These are phyloP conservation scores for Hermetia illucens DNA, from an alignment of 1,140 invertebrate genomes.

Conservation along the genomic window DNA sequence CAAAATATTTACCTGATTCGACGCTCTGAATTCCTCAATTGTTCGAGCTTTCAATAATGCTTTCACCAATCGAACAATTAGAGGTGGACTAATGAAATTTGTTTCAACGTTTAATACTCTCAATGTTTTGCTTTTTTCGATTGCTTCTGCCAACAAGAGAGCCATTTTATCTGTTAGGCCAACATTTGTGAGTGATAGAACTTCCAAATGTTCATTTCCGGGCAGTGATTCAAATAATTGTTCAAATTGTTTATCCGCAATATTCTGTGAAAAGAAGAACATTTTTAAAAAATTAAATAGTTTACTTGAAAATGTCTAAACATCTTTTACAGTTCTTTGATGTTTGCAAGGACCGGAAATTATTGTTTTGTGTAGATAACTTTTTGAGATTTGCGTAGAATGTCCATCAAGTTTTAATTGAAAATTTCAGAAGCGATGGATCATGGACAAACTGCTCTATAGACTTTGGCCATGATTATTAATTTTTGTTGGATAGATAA, in stretches of 20 bases:
- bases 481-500: no score
- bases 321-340: no score
- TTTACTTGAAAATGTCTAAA: no score
- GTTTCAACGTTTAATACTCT: conserved; percentile 90
- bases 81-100: conserved; percentile 80
- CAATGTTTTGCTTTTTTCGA: conserved; percentile 76
- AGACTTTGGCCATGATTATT: no score
- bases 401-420: no score
- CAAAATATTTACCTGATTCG: conserved; percentile 69
- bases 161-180: conserved; percentile 81
- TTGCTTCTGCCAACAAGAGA: conserved; percentile 64
- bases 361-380: no score
- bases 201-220: conserved; percentile 82
- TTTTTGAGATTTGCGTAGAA: no score
- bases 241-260: conserved; percentile 90
- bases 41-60: conserved; percentile 72
- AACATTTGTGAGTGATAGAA: conserved; percentile 84
- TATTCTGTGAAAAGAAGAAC: conserved; percentile 56
- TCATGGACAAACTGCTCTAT: no score
- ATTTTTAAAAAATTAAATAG: no score
- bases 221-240: conserved; percentile 78
- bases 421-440: no score
- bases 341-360: no score
- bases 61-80: conserved; percentile 72
- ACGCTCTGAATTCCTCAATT: conserved; percentile 84